These are phyloP conservation scores for Spialia ferax DNA, from an alignment of 2,888 invertebrate species.

Conservation along the genomic window DNA sequence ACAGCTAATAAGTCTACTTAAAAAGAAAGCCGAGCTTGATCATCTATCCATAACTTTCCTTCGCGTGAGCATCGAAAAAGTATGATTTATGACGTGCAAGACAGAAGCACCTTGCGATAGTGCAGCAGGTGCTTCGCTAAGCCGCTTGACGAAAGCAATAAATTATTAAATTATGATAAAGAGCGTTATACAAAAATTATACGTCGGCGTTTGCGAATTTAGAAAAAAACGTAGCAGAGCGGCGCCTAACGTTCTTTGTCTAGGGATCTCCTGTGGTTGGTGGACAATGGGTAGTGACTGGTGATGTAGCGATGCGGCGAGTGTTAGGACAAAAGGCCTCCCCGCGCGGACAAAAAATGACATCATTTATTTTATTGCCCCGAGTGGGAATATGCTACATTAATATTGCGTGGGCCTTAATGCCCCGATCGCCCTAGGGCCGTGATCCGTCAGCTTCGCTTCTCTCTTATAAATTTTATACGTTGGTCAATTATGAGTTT, in stretches of 20 bases:
- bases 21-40: conserved; percentile 23
- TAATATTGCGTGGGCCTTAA: conserved; percentile 82
- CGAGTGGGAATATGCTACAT: conserved; percentile 81
- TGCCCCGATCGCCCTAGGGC: conserved; percentile 78
- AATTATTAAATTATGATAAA: conserved; percentile 85
- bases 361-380: conserved; percentile 86
- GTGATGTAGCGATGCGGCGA: conserved; percentile 66
- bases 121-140: conserved; percentile 73
- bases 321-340: conserved; percentile 71
- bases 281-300: conserved; percentile 67
- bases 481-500: conserved; percentile 45
- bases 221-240: conserved; percentile 58
- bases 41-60: conserved; percentile 31
- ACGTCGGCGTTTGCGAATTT: conserved; percentile 63
- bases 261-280: conserved; percentile 72
- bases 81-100: conserved; percentile 72
- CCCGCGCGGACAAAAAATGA: conserved; percentile 83
- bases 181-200: conserved; percentile 68
- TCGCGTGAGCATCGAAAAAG: conserved; percentile 46
- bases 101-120: conserved; percentile 79
- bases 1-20: conserved; percentile 14
- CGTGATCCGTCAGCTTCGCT: conserved; percentile 66
- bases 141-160: conserved; percentile 76
- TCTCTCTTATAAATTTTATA: conserved; percentile 51
- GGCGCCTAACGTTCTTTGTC: conserved; percentile 84